Conservation (phyloP, 1,140 invertebrate species). For the Nephotettix cincticeps region DNA sequence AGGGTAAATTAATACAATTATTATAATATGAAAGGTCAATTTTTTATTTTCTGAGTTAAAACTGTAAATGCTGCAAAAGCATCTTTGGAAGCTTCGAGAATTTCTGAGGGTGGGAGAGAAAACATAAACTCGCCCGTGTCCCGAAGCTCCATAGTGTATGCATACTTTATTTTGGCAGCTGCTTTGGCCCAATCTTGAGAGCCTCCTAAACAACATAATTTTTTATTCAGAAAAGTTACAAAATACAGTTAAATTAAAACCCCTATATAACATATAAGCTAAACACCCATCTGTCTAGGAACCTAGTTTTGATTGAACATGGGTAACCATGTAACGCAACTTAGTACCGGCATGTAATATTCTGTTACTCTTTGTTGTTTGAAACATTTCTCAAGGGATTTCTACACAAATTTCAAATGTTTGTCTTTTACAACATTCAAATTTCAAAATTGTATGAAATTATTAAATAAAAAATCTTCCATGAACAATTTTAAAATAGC, state of each 20-base stretch:
- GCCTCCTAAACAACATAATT: constrained; percentile 56
- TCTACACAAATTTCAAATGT: too few relatives aligned
- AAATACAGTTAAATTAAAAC: too few relatives aligned
- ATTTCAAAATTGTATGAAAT: too few relatives aligned
- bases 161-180: constrained; percentile 77
- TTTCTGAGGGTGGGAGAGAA: constrained; percentile 77
- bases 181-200: constrained; percentile 92
- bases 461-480: too few relatives aligned
- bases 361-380: too few relatives aligned
- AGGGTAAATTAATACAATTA: too few relatives aligned
- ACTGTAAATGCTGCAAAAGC: constrained; percentile 76
- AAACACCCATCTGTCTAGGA: not conserved
- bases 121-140: constrained; percentile 87
- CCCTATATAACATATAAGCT: not conserved
- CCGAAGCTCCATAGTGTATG: constrained; percentile 84
- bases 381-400: too few relatives aligned
- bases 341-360: not conserved
- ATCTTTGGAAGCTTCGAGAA: constrained; percentile 78
- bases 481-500: too few relatives aligned
- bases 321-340: not conserved
- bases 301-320: not conserved
- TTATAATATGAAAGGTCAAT: not conserved
- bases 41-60: constrained; percentile 54
- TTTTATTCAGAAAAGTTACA: too few relatives aligned
- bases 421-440: too few relatives aligned